Evolutionary conservation across 2,888 invertebrate genomes (phyloP).

Genomic region (Tachina grossa): DNA sequence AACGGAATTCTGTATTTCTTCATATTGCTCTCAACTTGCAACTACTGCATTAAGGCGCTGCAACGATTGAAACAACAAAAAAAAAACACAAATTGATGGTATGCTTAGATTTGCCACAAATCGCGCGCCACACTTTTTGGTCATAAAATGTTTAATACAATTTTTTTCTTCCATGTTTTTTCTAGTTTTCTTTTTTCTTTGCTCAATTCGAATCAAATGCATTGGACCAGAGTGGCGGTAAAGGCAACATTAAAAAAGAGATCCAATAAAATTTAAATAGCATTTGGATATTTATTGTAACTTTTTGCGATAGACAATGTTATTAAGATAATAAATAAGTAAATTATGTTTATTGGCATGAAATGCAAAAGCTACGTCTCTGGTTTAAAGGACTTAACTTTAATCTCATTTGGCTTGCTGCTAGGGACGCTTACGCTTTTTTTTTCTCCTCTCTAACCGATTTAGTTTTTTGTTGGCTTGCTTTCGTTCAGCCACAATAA

Average conservation of each 20-base stretch:
- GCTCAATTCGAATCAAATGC: slow-evolving; percentile 28
- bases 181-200: not conserved
- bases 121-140: slow-evolving; percentile 59
- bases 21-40: not conserved
- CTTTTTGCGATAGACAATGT: slow-evolving; percentile 12
- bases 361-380: slow-evolving; percentile 22
- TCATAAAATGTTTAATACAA: slow-evolving; percentile 43
- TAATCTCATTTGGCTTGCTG: slow-evolving; percentile 33
- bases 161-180: slow-evolving; percentile 2
- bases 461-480: not conserved
- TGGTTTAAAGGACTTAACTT: slow-evolving; percentile 40
- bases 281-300: slow-evolving; percentile 29
- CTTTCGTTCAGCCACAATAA: slow-evolving; percentile 38
- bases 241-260: slow-evolving; percentile 8
- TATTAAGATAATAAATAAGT: slow-evolving; percentile 36
- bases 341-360: slow-evolving; percentile 5
- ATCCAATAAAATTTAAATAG: slow-evolving; percentile 36
- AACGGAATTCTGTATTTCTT: slow-evolving; percentile 70
- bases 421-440: slow-evolving; percentile 45
- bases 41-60: slow-evolving; percentile 45
- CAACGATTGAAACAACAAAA: slow-evolving; percentile 26
- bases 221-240: slow-evolving; percentile 21
- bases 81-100: slow-evolving; percentile 56
- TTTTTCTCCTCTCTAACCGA: not conserved
- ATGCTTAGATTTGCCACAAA: slow-evolving; percentile 62